These are phyloP conservation scores for Mormyrops boulengeri DNA, from an alignment of 2,797 vertebrate species.

Conservation along the genomic window DNA sequence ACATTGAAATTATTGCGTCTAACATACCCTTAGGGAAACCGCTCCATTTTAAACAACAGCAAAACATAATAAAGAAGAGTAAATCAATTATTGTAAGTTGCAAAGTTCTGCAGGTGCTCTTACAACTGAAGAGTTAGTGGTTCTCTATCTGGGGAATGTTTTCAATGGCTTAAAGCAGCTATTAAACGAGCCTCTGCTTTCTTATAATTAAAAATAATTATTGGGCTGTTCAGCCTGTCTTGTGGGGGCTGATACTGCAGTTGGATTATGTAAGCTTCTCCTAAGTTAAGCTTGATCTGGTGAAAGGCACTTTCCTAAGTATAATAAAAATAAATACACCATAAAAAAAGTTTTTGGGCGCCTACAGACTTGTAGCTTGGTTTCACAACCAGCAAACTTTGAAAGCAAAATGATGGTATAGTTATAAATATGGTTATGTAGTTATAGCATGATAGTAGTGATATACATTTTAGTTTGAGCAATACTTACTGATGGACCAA, in stretches of 20 bases:
- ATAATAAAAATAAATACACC: background rate
- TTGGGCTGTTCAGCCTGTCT: background rate
- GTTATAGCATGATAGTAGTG: background rate
- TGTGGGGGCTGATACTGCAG: background rate
- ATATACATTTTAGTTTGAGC: background rate
- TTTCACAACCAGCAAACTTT: background rate
- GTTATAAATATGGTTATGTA: background rate
- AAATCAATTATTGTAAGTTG: constrained; percentile 1
- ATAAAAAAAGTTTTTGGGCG: background rate
- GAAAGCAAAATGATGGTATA: background rate
- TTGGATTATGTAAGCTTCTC: background rate
- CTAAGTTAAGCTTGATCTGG: background rate
- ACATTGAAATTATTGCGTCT: background rate
- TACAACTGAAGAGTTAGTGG: background rate
- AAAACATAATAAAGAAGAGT: background rate
- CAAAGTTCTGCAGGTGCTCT: constrained; percentile 6
- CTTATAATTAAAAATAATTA: constrained; percentile 11
- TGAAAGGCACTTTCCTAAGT: background rate
- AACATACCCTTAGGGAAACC: background rate
- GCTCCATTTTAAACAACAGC: background rate
- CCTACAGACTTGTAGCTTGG: background rate
- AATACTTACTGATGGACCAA: background rate
- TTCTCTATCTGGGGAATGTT: background rate
- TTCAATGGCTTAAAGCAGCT: background rate
- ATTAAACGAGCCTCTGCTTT: background rate